Percentiles rank a stretch among this genome's conserved stretches.
Evolutionary conservation across 2,797 vertebrate genomes (phyloP).

Genomic region (Anniella stebbinsi): DNA sequence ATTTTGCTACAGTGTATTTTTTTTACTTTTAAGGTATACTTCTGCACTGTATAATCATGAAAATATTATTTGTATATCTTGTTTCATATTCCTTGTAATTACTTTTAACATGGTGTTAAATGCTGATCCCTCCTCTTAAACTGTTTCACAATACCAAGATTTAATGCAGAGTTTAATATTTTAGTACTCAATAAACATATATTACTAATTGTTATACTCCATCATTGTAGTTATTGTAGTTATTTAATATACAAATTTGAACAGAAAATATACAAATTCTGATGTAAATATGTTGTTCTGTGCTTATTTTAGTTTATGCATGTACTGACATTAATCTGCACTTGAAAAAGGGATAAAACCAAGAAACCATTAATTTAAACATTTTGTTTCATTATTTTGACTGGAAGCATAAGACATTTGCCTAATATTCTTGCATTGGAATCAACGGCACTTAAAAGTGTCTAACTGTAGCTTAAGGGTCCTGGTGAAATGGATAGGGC

Average conservation of each 20-base stretch:
- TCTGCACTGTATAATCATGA: neutral
- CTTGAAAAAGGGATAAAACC: conserved; percentile 21
- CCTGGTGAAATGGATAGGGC: neutral
- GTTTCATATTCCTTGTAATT: conserved; percentile 6
- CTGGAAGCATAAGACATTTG: neutral
- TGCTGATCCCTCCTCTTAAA: neutral
- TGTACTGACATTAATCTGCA: neutral
- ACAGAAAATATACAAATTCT: conserved; percentile 63
- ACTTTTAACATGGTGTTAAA: conserved; percentile 14
- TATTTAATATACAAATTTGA: conserved; percentile 68
- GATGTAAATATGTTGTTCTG: conserved; percentile 40
- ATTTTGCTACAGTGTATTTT: conserved; percentile 4
- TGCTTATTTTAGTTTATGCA: conserved; percentile 47
- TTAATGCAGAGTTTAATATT: conserved; percentile 28
- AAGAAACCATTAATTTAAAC: neutral
- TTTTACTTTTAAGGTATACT: neutral
- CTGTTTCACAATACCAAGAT: neutral
- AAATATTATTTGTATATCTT: neutral
- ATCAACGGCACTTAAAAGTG: neutral
- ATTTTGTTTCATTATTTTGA: neutral
- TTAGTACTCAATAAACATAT: conserved; percentile 26
- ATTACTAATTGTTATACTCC: conserved; percentile 42
- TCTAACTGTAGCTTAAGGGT: neutral
- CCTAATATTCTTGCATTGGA: neutral
- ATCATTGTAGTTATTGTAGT: conserved; percentile 54